These are phyloP conservation scores for Amphiura filiformis DNA, from an alignment of 35 echinoderm and acorn worm species.

Conservation along the genomic window DNA sequence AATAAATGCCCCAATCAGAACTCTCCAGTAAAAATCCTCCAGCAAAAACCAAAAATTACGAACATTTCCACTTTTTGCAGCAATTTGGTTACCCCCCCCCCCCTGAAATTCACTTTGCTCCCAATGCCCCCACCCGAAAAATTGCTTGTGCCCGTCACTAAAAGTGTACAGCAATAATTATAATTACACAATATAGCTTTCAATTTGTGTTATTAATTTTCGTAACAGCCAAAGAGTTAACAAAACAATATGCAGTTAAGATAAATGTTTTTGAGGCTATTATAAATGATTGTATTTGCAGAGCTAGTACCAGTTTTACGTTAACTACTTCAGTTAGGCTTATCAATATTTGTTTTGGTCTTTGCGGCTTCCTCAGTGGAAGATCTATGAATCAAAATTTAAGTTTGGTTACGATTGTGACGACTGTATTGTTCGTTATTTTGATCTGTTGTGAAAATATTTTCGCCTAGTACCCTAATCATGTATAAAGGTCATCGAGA, in stretches of 20 bases:
- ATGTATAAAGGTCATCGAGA: neutral
- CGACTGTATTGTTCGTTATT: neutral
- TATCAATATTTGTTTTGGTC: neutral
- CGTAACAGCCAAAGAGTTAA: neutral
- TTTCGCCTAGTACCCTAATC: neutral
- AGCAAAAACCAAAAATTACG: too few species aligned
- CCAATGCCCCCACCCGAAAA: too few species aligned
- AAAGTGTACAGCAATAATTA: too few species aligned
- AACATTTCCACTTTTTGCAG: too few species aligned
- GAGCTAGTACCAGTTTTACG: neutral
- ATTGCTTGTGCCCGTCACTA: too few species aligned
- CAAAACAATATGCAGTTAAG: neutral
- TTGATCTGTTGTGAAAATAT: neutral
- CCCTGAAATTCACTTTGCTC: too few species aligned
- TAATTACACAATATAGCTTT: too few species aligned
- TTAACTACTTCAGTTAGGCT: neutral
- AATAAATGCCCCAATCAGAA: too few species aligned
- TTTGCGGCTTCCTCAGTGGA: neutral
- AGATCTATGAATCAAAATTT: neutral
- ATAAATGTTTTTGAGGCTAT: neutral
- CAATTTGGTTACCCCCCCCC: too few species aligned
- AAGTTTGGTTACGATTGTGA: neutral
- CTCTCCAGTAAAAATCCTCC: too few species aligned
- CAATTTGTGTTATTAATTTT: neutral
- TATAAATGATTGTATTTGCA: neutral